phyloP scores from a whole-genome alignment of 2,888 invertebrate genomes.

The Allacma fusca region DNA sequence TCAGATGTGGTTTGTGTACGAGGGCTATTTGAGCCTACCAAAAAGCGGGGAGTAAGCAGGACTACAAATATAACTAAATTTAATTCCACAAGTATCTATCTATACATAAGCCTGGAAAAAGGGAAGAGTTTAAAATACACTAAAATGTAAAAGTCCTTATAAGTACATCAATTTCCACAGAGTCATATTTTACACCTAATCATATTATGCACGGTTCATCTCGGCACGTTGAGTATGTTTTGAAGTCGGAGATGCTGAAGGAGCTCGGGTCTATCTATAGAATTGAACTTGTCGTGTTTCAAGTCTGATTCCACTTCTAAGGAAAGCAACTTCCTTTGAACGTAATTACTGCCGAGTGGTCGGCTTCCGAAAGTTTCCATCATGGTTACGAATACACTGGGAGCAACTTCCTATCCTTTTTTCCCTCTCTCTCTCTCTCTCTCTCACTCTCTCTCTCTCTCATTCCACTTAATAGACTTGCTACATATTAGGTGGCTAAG shows the following conservation, averaged over 20 bases:
- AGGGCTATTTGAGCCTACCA: no score
- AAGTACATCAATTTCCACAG: no score
- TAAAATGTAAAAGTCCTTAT: no score
- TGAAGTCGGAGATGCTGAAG: not conserved
- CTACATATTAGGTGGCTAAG: not conserved
- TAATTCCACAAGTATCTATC: no score
- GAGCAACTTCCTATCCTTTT: conserved; percentile 1
- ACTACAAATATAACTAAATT: no score
- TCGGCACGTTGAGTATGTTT: no score
- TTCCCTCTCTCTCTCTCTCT: not conserved
- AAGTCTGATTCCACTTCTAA: conserved; percentile 18
- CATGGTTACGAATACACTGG: conserved; percentile 4
- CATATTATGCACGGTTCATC: no score
- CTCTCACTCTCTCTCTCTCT: not conserved
- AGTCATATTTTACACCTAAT: no score
- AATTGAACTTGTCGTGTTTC: conserved; percentile 14
- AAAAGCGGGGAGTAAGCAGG: no score
- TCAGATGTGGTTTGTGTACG: no score
- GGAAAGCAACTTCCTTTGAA: conserved; percentile 13
- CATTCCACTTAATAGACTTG: not conserved
- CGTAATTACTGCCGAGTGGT: conserved; percentile 32
- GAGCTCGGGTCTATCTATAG: not conserved
- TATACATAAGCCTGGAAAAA: no score
- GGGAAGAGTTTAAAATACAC: no score
- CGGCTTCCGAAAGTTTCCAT: conserved; percentile 19